A percentile compares a stretch with the other conserved stretches of the same genome.
phyloP scores from a whole-genome alignment of 2,888 invertebrate genomes.

The Tupiocoris notatus region DNA sequence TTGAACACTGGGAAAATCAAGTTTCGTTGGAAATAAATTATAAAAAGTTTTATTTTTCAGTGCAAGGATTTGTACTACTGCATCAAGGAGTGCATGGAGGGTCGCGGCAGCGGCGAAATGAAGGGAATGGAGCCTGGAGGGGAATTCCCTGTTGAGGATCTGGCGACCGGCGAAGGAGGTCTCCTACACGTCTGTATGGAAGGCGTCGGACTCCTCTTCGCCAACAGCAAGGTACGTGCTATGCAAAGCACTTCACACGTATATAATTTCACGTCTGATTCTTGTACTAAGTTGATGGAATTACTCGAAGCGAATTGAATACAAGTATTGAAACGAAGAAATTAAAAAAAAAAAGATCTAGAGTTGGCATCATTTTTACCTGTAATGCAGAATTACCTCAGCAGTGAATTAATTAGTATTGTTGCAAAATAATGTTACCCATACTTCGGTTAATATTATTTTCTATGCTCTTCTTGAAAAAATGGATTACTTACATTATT shows the following conservation, averaged over 20 bases:
- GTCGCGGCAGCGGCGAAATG: slow-evolving; percentile 71
- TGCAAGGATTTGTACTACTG: slow-evolving; percentile 97
- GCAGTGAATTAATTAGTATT: too few species aligned
- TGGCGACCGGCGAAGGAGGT: slow-evolving; percentile 95
- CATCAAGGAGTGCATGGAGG: slow-evolving; percentile 98
- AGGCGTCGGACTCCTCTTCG: slow-evolving; percentile 97
- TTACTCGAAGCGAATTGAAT: not conserved
- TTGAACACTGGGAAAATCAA: too few species aligned
- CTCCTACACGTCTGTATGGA: slow-evolving; percentile 98
- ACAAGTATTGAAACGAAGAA: not conserved
- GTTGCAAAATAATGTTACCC: too few species aligned
- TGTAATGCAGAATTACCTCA: too few species aligned
- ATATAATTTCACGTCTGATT: not conserved
- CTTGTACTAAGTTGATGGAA: not conserved
- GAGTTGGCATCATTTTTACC: too few species aligned
- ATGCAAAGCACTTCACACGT: slow-evolving; percentile 12
- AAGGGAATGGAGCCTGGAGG: slow-evolving; percentile 80
- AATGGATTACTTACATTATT: too few species aligned
- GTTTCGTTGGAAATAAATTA: not conserved
- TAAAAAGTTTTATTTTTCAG: slow-evolving; percentile 60
- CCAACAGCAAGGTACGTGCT: slow-evolving; percentile 89
- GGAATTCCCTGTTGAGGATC: slow-evolving; percentile 98
- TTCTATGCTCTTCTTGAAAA: too few species aligned
- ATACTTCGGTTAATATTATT: too few species aligned
- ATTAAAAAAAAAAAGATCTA: too few species aligned